Evolutionary conservation across 2,888 invertebrate genomes (phyloP), one percentile per base, ranked within the genome.

Genomic region (Plebejus melissa): DNA sequence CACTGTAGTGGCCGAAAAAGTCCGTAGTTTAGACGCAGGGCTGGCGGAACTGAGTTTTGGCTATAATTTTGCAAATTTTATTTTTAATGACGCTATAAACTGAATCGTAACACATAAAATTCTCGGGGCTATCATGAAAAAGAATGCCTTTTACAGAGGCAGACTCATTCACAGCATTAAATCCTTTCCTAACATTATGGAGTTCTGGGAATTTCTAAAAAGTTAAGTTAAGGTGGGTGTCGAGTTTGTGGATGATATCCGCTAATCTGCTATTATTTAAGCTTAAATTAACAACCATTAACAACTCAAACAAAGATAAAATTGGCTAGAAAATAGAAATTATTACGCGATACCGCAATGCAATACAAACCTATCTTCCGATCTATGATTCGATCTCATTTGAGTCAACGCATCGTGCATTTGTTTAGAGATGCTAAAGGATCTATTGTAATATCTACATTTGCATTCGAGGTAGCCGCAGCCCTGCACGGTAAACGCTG

Each of bases 391-490:
- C 50, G 50, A 41, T 41, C 9, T 9, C 9, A 46, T 9, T 9
- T 11, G 2, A 11, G 9, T 46, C 46, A 46, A 46, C 46, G 46
- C 2, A 9, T 46, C 41, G 41, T 2, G 9, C 46, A 46, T 11
- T 54, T 16, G 54, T 54, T 16, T 4, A 54, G 32, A 36, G 5
- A 36, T 6, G 5, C 13, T 41, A 13, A 7, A 13, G n/a, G 36
- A 57, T 16, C 22, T 75, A 16, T 54, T 22, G 22, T 22, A 22
- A 50, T 58, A 58, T 9, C 32, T 50, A 74, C 22, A 74, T 75
- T 77, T 74, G 77, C 77, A 77, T 76, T 79, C 77, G 76, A 77
- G 77, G 78, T 76, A 77, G 78, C 60, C 78, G 77, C 79, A 79
- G 74, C 76, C 71, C 54, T 32, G 72, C 72, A 36, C 74, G 79